phyloP scores from a whole-genome alignment of 1,140 invertebrate genomes.

The Leucophenga varia region DNA sequence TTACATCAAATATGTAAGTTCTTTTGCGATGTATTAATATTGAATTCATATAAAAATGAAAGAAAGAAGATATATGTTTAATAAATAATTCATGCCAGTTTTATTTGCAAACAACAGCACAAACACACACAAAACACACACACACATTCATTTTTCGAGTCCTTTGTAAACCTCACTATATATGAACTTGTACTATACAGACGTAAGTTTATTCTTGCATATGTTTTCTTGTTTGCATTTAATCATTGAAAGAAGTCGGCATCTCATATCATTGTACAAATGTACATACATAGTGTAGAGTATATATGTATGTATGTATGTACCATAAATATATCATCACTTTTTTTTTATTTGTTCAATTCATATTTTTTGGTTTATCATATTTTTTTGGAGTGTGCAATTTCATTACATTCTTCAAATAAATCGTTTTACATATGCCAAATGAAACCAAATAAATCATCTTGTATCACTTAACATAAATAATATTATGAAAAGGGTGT shows the following conservation, averaged over 20 bases:
- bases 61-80: conserved; percentile 8
- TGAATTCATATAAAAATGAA: conserved; percentile 9
- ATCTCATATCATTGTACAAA: no score
- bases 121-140: conserved; percentile 3
- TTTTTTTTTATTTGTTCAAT: no score
- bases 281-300: background rate
- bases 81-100: conserved; percentile 9
- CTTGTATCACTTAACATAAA: no score
- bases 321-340: no score
- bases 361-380: no score
- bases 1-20: no score
- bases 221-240: conserved; percentile 6
- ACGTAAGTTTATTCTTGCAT: background rate
- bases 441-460: no score
- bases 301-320: background rate
- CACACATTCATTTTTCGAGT: no score
- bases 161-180: background rate
- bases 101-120: conserved; percentile 3
- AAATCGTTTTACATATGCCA: no score
- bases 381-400: no score
- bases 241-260: conserved; percentile 7
- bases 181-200: background rate
- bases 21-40: conserved; percentile 3
- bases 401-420: no score
- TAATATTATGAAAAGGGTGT: no score